Percentiles rank a stretch among this genome's conserved stretches.
Conservation (phyloP, 1,140 invertebrate species). For the Eupeodes corollae region DNA sequence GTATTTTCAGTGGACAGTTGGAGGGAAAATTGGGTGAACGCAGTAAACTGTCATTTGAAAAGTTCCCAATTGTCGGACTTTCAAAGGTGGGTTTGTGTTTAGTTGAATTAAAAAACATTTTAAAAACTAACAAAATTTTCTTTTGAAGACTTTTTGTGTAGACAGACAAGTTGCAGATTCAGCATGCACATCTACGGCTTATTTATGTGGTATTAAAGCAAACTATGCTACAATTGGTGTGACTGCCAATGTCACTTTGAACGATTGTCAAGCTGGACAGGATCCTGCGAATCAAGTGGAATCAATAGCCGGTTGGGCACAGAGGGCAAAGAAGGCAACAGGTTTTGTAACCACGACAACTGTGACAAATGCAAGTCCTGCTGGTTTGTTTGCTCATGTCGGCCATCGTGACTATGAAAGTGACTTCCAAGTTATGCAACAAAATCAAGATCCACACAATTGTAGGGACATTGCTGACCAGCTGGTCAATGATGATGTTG, state of each 20-base stretch:
- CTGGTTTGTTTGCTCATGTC: conserved; percentile 40
- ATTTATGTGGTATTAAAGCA: conserved; percentile 59
- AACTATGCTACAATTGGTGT: conserved; percentile 56
- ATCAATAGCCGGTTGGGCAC: conserved; percentile 75
- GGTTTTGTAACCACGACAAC: conserved; percentile 35
- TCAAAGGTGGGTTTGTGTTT: conserved; percentile 48
- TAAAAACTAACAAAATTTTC: background rate
- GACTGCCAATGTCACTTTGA: conserved; percentile 45
- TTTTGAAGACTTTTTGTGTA: conserved; percentile 47
- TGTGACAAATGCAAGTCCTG: conserved; percentile 33
- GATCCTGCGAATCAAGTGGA: conserved; percentile 40
- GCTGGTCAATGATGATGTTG: conserved; percentile 49
- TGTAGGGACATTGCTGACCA: conserved; percentile 48
- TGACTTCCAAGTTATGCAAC: conserved; percentile 41
- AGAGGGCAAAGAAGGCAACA: conserved; percentile 51
- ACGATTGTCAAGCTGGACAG: conserved; percentile 56
- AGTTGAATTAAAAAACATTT: background rate
- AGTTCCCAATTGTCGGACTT: conserved; percentile 59
- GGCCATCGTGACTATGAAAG: conserved; percentile 68
- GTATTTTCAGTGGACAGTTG: conserved; percentile 55
- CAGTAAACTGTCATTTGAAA: conserved; percentile 55
- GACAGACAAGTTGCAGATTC: conserved; percentile 73
- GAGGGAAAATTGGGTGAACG: conserved; percentile 52
- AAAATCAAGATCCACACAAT: conserved; percentile 26
- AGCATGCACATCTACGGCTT: conserved; percentile 59